Percentiles rank a stretch among this genome's conserved stretches.
Evolutionary conservation across 2,888 invertebrate species (phyloP).

Genomic region (Eretmocerus hayati): DNA sequence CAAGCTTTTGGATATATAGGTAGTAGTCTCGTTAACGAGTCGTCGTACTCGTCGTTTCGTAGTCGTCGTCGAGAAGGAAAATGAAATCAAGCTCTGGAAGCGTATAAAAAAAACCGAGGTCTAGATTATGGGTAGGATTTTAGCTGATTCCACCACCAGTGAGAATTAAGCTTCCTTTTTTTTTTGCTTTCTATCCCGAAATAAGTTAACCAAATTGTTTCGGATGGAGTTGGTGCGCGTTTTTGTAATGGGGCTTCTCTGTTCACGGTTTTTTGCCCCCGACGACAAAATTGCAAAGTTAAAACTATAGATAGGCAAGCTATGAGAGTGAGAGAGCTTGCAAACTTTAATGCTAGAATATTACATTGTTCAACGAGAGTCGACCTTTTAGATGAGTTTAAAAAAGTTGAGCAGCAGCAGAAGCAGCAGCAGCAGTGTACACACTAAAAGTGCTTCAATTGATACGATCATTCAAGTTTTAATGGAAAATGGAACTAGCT

Average conservation of each 20-base stretch:
- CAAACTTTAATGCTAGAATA: no score
- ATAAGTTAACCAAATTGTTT: slow-evolving; percentile 14
- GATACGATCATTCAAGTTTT: no score
- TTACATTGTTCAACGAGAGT: no score
- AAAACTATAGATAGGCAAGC: no score
- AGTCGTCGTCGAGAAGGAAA: not conserved
- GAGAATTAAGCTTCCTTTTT: not conserved
- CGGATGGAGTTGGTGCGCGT: slow-evolving; percentile 1
- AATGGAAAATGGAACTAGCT: no score
- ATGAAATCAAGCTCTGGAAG: slow-evolving; percentile 8
- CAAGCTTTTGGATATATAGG: no score
- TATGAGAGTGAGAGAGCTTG: no score
- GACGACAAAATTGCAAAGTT: not conserved
- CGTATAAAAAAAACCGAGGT: slow-evolving; percentile 3
- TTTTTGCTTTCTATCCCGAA: not conserved
- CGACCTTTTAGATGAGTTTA: no score
- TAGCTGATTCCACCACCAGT: not conserved
- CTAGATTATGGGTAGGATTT: slow-evolving; percentile 12
- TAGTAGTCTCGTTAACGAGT: slow-evolving; percentile 14
- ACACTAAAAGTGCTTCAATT: no score
- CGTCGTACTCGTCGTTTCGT: not conserved
- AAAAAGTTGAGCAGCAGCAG: no score
- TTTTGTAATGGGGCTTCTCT: not conserved
- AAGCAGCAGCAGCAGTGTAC: no score
- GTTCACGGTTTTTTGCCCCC: not conserved